Conservation (phyloP, 2,888 invertebrate genomes). For the Sarcophaga variegata region DNA sequence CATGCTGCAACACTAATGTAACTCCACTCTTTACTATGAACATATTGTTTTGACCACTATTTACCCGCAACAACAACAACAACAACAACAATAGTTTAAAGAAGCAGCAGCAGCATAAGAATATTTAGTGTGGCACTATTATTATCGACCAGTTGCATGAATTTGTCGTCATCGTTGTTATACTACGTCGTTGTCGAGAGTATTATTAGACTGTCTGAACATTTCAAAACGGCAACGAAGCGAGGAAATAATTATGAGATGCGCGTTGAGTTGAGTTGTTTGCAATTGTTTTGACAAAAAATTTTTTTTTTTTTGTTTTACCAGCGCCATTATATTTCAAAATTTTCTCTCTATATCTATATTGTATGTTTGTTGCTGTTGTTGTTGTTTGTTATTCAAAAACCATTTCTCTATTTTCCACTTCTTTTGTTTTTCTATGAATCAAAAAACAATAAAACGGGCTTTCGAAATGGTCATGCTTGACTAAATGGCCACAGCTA, state of each 20-base stretch:
- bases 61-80: neutral
- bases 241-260: constrained; percentile 73
- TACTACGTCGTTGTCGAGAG: constrained; percentile 27
- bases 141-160: constrained; percentile 57
- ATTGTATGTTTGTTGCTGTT: neutral
- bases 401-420: constrained; percentile 46
- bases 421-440: constrained; percentile 43
- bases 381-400: constrained; percentile 26
- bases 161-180: constrained; percentile 54
- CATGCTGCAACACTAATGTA: constrained; percentile 40
- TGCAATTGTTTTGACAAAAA: constrained; percentile 68
- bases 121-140: constrained; percentile 26
- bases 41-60: constrained; percentile 57
- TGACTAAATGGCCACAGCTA: constrained; percentile 31
- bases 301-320: neutral
- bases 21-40: neutral
- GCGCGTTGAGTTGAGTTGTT: constrained; percentile 72
- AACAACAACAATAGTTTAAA: neutral
- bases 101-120: neutral
- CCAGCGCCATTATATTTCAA: constrained; percentile 25
- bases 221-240: constrained; percentile 73
- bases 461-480: constrained; percentile 62
- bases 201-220: constrained; percentile 72
- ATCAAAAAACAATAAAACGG: constrained; percentile 25
- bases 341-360: neutral